Evolutionary conservation across 2,113 vertebrate genomes (phyloP).

Genomic region (Passer montanus): DNA sequence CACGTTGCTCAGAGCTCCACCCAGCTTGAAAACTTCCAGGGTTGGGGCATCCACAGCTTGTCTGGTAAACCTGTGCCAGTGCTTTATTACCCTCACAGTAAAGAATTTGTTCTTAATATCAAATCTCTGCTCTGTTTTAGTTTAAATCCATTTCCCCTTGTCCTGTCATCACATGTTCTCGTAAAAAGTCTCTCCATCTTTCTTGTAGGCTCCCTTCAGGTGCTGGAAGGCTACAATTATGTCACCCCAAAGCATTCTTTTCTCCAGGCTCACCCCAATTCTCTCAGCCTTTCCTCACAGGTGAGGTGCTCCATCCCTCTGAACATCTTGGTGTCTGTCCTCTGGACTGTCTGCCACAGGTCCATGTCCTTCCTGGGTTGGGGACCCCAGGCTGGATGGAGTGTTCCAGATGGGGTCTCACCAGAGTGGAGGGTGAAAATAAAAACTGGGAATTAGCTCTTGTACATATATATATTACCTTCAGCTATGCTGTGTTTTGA

Average conservation of each 20-base stretch:
- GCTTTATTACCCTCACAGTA: background rate
- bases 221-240: background rate
- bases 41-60: background rate
- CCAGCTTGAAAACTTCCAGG: background rate
- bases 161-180: background rate
- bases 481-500: background rate
- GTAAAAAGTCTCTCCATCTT: background rate
- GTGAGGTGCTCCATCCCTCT: background rate
- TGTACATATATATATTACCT: background rate
- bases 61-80: background rate
- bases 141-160: background rate
- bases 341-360: background rate
- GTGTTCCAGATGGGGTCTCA: background rate
- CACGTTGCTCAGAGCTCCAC: background rate
- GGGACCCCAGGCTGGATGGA: background rate
- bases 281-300: background rate
- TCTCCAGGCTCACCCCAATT: background rate
- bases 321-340: background rate
- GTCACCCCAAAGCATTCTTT: background rate
- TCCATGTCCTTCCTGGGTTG: background rate
- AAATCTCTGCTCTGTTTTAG: background rate
- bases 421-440: background rate
- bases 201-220: background rate
- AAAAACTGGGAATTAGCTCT: background rate
- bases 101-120: background rate